phyloP scores from a whole-genome alignment of 1,140 invertebrate species.

The Tetramorium alpestre region DNA sequence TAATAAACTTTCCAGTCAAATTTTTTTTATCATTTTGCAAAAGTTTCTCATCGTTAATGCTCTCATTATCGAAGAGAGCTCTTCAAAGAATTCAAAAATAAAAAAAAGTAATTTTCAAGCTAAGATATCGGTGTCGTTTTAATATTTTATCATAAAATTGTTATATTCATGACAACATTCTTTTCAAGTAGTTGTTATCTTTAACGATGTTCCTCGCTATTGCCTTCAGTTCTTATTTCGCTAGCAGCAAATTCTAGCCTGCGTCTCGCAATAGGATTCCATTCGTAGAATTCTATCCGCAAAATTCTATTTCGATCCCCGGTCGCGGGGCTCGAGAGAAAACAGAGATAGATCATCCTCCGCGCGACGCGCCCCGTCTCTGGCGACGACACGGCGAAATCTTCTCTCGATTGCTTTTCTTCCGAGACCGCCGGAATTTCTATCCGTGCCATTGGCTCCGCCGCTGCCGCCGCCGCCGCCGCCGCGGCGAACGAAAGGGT shows the following conservation, averaged over 20 bases:
- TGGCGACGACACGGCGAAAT: slow-evolving; percentile 54
- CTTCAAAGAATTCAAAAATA: not conserved
- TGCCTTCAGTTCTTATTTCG: slow-evolving; percentile 4
- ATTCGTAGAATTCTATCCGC: slow-evolving; percentile 26
- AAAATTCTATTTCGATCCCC: slow-evolving; percentile 37
- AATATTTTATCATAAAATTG: not conserved
- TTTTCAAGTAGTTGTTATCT: not conserved
- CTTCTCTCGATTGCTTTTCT: slow-evolving; percentile 59
- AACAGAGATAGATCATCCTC: slow-evolving; percentile 58
- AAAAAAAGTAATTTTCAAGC: not conserved
- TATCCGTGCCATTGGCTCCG: slow-evolving; percentile 53
- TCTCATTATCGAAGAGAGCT: not conserved
- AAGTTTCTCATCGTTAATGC: not conserved
- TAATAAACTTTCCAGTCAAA: not conserved
- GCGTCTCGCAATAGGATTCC: slow-evolving; percentile 23
- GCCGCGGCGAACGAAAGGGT: slow-evolving; percentile 42
- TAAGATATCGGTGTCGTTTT: not conserved
- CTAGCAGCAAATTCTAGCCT: slow-evolving; percentile 8
- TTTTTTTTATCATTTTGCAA: not conserved
- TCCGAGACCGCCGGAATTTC: slow-evolving; percentile 65
- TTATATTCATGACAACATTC: not conserved
- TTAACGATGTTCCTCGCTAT: not conserved
- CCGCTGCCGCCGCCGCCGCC: not conserved
- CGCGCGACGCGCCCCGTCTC: slow-evolving; percentile 25
- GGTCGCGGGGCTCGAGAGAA: slow-evolving; percentile 18